A percentile compares a stretch with the other conserved stretches of the same genome.
Conservation (phyloP, 2,888 invertebrate species). For the Pollenia labialis region DNA sequence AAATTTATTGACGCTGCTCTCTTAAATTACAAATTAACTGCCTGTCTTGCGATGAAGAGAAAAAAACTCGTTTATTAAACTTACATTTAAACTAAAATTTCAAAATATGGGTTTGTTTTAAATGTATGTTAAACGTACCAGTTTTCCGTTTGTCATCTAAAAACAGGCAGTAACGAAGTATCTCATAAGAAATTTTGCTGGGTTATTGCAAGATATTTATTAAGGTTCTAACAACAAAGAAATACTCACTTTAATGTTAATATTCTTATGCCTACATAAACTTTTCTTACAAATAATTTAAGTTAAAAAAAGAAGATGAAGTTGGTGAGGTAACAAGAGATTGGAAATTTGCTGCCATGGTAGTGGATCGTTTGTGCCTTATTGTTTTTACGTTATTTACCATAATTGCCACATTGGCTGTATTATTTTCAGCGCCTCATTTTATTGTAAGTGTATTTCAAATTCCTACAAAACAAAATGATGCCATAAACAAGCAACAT, state of each 20-base stretch:
- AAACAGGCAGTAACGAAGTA: not conserved
- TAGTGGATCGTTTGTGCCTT: slow-evolving; percentile 99
- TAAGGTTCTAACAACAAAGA: slow-evolving; percentile 5
- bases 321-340: slow-evolving; percentile 96
- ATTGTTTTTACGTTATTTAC: slow-evolving; percentile 99
- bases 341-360: slow-evolving; percentile 99
- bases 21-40: no score
- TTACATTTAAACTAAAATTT: no score
- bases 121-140: no score
- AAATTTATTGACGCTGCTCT: no score
- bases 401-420: slow-evolving; percentile 97
- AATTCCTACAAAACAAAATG: slow-evolving; percentile 39
- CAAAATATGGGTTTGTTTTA: no score
- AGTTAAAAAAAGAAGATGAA: slow-evolving; percentile 96
- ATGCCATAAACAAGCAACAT: slow-evolving; percentile 2
- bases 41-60: no score
- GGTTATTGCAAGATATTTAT: not conserved
- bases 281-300: slow-evolving; percentile 77
- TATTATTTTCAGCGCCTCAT: slow-evolving; percentile 97
- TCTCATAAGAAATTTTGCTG: slow-evolving; percentile 29
- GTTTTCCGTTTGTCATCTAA: no score
- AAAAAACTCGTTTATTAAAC: no score
- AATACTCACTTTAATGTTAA: not conserved
- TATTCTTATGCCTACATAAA: not conserved
- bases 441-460: slow-evolving; percentile 88